Evolutionary conservation across 2,888 invertebrate species (phyloP).

Genomic region (Petrolisthes manimaculis): DNA sequence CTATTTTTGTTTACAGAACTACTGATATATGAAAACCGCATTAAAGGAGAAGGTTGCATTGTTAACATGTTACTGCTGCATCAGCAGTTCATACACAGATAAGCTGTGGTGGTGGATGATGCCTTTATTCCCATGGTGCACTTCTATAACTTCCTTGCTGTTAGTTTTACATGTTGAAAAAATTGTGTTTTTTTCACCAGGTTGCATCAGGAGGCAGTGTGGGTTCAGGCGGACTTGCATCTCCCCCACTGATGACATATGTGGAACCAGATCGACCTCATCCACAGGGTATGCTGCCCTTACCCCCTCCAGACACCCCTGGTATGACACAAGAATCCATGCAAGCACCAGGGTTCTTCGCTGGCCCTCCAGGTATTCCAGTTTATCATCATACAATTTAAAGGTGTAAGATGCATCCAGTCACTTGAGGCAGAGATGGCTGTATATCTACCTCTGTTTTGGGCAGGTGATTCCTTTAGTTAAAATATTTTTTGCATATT

Average conservation of each 20-base stretch:
- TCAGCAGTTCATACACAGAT: background rate
- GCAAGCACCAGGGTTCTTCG: constrained; percentile 35
- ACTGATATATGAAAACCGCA: too few species aligned
- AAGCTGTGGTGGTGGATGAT: background rate
- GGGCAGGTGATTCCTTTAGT: too few species aligned
- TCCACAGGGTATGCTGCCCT: constrained; percentile 33
- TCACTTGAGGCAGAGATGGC: background rate
- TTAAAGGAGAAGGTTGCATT: too few species aligned
- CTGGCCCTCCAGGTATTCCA: constrained; percentile 38
- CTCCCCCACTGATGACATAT: constrained; percentile 38
- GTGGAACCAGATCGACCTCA: constrained; percentile 35
- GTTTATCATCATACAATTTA: background rate
- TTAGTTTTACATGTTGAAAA: too few species aligned
- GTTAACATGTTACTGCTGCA: too few species aligned
- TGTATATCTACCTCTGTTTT: background rate
- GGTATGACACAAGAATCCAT: constrained; percentile 31
- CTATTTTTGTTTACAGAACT: too few species aligned
- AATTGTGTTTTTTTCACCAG: constrained; percentile 6
- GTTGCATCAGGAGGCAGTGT: constrained; percentile 37
- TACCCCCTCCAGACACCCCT: constrained; percentile 39
- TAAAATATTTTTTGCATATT: too few species aligned
- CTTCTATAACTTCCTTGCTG: too few species aligned
- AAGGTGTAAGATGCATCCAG: background rate
- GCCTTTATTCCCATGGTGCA: background rate
- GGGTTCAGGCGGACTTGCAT: constrained; percentile 39